Percentiles rank a stretch among this genome's conserved stretches.
phyloP scores from a whole-genome alignment of 2,113 vertebrate genomes.

The Sinocyclocheilus anshuiensis region DNA sequence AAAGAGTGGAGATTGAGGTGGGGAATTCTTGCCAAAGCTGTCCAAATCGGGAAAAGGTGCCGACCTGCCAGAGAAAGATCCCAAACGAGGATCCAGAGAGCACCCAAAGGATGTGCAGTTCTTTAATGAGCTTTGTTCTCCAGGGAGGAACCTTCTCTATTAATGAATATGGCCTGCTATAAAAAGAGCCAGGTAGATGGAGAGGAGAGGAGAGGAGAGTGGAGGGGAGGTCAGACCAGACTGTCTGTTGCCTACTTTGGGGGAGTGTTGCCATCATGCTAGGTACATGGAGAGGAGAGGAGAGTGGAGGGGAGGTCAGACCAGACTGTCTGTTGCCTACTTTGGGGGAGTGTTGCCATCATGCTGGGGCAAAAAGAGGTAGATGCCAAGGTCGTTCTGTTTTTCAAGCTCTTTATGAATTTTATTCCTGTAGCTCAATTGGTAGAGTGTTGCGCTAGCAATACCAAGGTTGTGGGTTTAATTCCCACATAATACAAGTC shows the following conservation, averaged over 20 bases:
- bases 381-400: background rate
- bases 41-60: conserved; percentile 76
- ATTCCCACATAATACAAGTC: background rate
- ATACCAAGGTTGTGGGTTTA: too few relatives aligned
- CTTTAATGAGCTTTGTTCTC: conserved; percentile 55
- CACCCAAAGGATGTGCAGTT: conserved; percentile 48
- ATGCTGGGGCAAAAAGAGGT: background rate
- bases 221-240: conserved; percentile 37
- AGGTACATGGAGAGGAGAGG: background rate
- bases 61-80: conserved; percentile 56
- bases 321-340: conserved; percentile 10
- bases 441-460: background rate
- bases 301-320: conserved; percentile 32
- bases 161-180: conserved; percentile 54
- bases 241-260: background rate
- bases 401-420: too few relatives aligned
- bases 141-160: conserved; percentile 49
- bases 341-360: background rate
- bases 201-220: background rate
- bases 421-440: background rate
- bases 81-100: conserved; percentile 31
- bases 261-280: background rate
- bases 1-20: conserved; percentile 76
- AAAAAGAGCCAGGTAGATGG: conserved; percentile 46
- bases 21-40: conserved; percentile 72